phyloP scores from a whole-genome alignment of 1,140 invertebrate genomes.

The Brachionus manjavacas region DNA sequence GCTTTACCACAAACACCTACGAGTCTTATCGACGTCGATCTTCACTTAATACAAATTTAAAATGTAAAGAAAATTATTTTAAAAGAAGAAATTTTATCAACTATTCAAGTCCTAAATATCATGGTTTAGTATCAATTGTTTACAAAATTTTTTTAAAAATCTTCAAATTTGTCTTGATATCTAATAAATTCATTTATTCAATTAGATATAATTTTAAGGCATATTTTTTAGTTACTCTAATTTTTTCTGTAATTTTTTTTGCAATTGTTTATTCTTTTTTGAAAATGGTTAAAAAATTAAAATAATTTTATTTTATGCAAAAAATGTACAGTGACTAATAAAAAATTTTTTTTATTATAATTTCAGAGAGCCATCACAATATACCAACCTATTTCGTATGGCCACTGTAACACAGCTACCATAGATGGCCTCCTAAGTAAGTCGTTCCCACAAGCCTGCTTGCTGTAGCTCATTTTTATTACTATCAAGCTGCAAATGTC shows the following conservation, averaged over 20 bases:
- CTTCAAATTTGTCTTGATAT: not conserved
- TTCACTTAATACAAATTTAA: not conserved
- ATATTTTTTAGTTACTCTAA: not conserved
- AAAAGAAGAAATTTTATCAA: not conserved
- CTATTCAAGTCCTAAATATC: not conserved
- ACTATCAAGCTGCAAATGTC: too few species aligned
- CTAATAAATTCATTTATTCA: not conserved
- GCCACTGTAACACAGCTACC: too few species aligned
- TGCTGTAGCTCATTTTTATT: too few species aligned
- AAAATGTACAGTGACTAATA: too few species aligned
- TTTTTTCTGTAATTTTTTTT: not conserved
- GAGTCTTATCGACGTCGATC: not conserved
- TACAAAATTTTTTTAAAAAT: not conserved
- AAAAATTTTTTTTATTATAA: too few species aligned
- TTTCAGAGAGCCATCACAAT: too few species aligned
- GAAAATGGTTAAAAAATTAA: not conserved
- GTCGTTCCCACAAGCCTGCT: too few species aligned
- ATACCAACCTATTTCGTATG: too few species aligned
- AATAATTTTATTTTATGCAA: not conserved
- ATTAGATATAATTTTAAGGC: slow-evolving; percentile 5
- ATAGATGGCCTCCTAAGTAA: too few species aligned
- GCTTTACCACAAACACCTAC: not conserved
- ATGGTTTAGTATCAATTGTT: not conserved
- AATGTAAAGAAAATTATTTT: not conserved
- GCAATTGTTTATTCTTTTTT: not conserved